Base-by-base conservation (phyloP, 1,140 invertebrate species). In the Elysia chlorotica region DNA sequence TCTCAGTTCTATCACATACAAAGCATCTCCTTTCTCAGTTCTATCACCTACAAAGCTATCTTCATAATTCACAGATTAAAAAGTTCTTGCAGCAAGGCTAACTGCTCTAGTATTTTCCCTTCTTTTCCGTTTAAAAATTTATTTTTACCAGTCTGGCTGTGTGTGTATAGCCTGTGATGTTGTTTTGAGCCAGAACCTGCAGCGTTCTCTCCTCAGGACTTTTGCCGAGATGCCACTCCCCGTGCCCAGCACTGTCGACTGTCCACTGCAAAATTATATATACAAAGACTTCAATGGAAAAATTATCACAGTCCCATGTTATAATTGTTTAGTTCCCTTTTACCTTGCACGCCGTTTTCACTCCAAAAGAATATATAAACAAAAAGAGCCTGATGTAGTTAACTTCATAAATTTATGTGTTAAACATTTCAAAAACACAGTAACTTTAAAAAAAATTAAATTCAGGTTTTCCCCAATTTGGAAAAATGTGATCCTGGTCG, bases 191-290 rank as follows among this genome's bases (percentile, higher is more conserved):
- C 63, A 65, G n/a, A 14, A 65, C 63, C 28, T 65, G 35, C 6
- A 65, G 31, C 3, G 63, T 41, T 21, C 63, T n/a, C 30, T 17
- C 35, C 30, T 65, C 63, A 23, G 63, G 63, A 14, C 30, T 10
- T 25, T 65, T 31, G 2, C 63, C 63, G 2, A 65, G 21, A 21
- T 65, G 63, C 63, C 63, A 65, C 3, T 37, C 41, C 4, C 63
- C 63, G 38, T 38, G 63, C 23, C 63, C 63, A 25, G 63, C 63
- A 48, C 63, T 65, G 37, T 65, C 63, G 19, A 65, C 63, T 41
- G 6, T 41, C 63, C 63, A 65, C 63, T 65, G 63, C n/a, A n/a
- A n/a, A 2, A 41, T 23, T 2, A 28, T 35, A 19, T 30, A 59
- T 6, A 25, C 14, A 59, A 21, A 14, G 10, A 59, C 10, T 59